Percentiles rank a stretch among this genome's conserved stretches.
These are phyloP conservation scores for Drosophila seguyi DNA, from an alignment of 1,140 invertebrate species.

Conservation along the genomic window DNA sequence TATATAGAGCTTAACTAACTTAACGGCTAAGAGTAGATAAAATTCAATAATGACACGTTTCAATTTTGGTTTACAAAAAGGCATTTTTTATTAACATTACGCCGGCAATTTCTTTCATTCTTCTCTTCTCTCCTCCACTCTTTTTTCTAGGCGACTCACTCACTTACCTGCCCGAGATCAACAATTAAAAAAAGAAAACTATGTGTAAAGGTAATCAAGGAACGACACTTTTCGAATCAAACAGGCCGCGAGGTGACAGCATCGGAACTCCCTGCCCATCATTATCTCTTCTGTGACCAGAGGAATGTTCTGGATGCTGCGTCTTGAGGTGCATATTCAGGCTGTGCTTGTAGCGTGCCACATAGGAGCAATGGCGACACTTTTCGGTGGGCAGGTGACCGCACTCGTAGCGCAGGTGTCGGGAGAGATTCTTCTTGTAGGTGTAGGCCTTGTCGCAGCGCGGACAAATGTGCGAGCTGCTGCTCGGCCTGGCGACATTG, in stretches of 20 bases:
- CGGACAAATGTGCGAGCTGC: conserved; percentile 84
- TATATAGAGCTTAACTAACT: conserved; percentile 42
- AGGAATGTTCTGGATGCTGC: conserved; percentile 72
- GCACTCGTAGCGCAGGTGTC: conserved; percentile 87
- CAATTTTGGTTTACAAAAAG: conserved; percentile 74
- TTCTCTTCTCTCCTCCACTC: neutral
- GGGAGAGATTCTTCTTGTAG: conserved; percentile 87
- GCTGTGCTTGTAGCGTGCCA: conserved; percentile 87
- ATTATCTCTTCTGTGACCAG: no score
- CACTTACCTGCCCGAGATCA: conserved; percentile 62
- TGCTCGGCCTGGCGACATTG: conserved; percentile 47
- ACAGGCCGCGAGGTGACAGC: conserved; percentile 17
- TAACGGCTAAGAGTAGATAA: conserved; percentile 50
- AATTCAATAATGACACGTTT: conserved; percentile 82
- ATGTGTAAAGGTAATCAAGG: conserved; percentile 15
- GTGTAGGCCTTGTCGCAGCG: conserved; percentile 88
- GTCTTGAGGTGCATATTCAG: conserved; percentile 86
- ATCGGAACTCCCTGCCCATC: neutral
- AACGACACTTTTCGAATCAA: conserved; percentile 13
- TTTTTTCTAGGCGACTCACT: conserved; percentile 4
- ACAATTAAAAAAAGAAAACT: neutral
- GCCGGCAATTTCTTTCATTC: neutral
- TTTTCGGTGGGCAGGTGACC: conserved; percentile 87
- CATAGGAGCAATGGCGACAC: conserved; percentile 87
- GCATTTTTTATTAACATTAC: conserved; percentile 73